Base-by-base conservation (phyloP, 2,888 invertebrate species). In the Linyphia triangularis region DNA sequence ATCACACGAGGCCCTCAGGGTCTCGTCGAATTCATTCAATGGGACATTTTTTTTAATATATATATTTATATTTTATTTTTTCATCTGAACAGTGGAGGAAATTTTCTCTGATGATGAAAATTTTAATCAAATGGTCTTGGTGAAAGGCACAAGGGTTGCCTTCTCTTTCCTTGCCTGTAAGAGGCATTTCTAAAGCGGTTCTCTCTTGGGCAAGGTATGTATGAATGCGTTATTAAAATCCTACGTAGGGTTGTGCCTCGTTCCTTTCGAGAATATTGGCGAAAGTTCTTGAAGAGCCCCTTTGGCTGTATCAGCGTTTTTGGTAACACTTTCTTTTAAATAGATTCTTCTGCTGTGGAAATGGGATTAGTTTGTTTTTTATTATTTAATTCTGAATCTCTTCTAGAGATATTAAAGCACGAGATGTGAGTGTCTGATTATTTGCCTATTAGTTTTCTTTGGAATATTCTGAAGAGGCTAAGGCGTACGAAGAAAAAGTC, bases 101-200 rank as follows among this genome's bases (percentile, higher is more conserved):
- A 43, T 61, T 43, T 72, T 19, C 67, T 57, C 51, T 26, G 79
- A 67, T 63, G 51, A 79, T 79, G 79, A 67, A 79, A 79, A 57
- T 79, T 79, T 79, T 79, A 79, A 79, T 79, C 79, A 67, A 79
- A 79, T 30, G 79, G 67, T 30, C 28, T 57, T 6, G 67, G 51
- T 7, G 37, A 63, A 63, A 22, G n/a, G 63, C 26, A 26, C 9
- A 24, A 24, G 26, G 19, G 67, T 67, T 67, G 30, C 30, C 33
- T 30, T 33, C 28, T 33, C 33, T 67, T 67, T 67, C 33, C 22
- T 67, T 19, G 43, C 26, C 16, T 16, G 13, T n/a, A 28, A 28
- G 43, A 51, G 19, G 33, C 19, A 30, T 63, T 61, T 67, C 19
- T 67, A 59, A 33, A 22, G 51, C 28, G 19, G 33, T 13, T 51